Evolutionary conservation across 1,140 invertebrate species (phyloP).

Genomic region (Pachyrhynchus sulphureomaculatus): DNA sequence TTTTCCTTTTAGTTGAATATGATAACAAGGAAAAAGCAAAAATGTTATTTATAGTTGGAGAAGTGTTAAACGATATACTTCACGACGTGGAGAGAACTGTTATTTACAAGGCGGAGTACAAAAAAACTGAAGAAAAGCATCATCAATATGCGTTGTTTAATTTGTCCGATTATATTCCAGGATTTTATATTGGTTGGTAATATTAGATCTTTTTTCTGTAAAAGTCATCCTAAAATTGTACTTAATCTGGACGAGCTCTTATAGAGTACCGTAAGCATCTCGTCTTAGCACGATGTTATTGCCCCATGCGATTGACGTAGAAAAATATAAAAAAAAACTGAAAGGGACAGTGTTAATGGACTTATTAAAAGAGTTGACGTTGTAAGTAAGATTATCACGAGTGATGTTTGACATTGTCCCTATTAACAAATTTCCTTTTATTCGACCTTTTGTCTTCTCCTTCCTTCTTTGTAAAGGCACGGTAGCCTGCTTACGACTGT

Average conservation of each 20-base stretch:
- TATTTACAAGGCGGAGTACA: constrained; percentile 9
- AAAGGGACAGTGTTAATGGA: too few relatives aligned
- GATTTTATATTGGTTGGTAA: constrained; percentile 8
- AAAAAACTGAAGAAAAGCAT: constrained; percentile 12
- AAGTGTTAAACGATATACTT: constrained; percentile 13
- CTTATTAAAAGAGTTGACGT: too few relatives aligned
- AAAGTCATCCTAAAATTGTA: not conserved
- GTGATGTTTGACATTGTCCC: too few relatives aligned
- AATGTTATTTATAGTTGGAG: constrained; percentile 1
- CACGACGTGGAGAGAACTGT: constrained; percentile 20
- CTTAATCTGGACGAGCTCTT: not conserved
- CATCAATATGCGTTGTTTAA: constrained; percentile 25
- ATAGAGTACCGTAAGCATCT: too few relatives aligned
- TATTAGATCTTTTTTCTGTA: not conserved
- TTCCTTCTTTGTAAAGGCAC: too few relatives aligned
- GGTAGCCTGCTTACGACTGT: too few relatives aligned
- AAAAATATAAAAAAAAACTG: too few relatives aligned
- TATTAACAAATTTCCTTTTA: too few relatives aligned
- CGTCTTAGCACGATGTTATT: too few relatives aligned
- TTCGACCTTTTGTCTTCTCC: too few relatives aligned
- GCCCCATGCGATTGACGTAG: too few relatives aligned
- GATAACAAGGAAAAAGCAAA: not conserved
- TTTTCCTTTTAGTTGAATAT: not conserved
- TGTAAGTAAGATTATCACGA: too few relatives aligned
- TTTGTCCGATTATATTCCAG: constrained; percentile 6